Base-by-base conservation (phyloP, 2,113 vertebrate genomes). In the Pleuronectes platessa region DNA sequence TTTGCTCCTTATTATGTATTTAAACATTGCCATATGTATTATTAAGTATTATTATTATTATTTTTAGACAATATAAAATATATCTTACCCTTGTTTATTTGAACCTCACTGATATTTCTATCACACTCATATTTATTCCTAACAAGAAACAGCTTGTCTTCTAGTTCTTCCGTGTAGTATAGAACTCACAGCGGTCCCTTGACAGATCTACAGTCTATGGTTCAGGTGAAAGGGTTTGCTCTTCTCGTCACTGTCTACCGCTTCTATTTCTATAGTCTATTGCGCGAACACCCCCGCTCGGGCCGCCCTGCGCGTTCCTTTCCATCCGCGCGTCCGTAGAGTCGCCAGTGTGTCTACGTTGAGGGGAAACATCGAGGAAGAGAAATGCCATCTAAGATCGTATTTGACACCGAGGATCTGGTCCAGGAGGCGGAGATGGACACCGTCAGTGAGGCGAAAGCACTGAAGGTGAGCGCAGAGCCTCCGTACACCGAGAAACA, bases 371-470 rank as follows among this genome's bases (percentile, higher is more conserved):
- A 88, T 8, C 89, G 4, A n/a, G 74, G 27, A 54, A 69, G 77
- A 84, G 61, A 89, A 91, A 94, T 94, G 93, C 92, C 90, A 4
- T 76, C 88, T 66, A 93, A 92, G 77, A 71, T 91, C n/a, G 61
- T 82, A 1, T 70, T 89, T 78, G 76, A 91, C 17, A 84, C 42
- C 9, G 86, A 90, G 53, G 83, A 88, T 5, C 63, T 56, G 49
- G 37, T 2, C 10, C 92, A 91, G 85, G 88, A 88, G 0, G 76
- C 85, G 13, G 74, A 51, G 0, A 5, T 77, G n/a, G 90, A 92
- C 74, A 85, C 84, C 2, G 78, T 1, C 1, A 74, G 3, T n/a
- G 89, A 87, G 21, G 60, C 14, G 17, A 74, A 84, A 65, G 12
- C 61, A 58, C n/a, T 60, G 1, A 93, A 90, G 89, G 93, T 94